Evolutionary conservation across 2,888 invertebrate species (phyloP), one percentile per base, ranked within the genome.

Genomic region (Sisyra nigra): DNA sequence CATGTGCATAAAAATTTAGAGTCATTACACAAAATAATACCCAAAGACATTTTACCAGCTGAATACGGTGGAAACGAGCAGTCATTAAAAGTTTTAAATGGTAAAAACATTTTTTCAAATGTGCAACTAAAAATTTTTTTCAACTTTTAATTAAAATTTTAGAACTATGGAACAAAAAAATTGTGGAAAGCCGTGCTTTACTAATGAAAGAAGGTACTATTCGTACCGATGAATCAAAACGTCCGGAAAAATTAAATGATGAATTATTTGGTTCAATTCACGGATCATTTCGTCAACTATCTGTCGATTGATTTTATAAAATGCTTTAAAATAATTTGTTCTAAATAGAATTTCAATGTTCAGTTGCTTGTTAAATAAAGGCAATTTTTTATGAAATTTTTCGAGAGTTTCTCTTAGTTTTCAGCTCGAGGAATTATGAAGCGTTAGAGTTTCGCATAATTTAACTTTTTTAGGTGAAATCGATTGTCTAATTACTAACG

Each of bases 211-310:
- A 34, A 34, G 14, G 11, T 8, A 34, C 7, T 14, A 34, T 34
- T 34, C 11, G 14, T 8, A 5, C 34, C 7, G 34, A 34, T 34
- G 34, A 34, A 34, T 34, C 34, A 2, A 34, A 34, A 5, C 11
- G 34, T 2, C 34, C 34, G 7, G 34, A 34, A 34, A 34, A 34
- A 34, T 34, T 34, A 14, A 34, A 34, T n/a, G 34, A 34, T 14
- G 34, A 34, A 14, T 34, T 34, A 5, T 34, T 34, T 34, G 34
- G 34, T 14, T 34, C 34, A 2, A 34, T 34, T 7, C 34, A 34
- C 14, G 34, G 34, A 34, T 34, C 34, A n/a, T 34, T 34, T 34
- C 11, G 34, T 11, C 11, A 34, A 14, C 14, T 34, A 34, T 3
- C 11, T 14, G 34, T 34, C 3, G 34, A 34, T 34, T 34, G 14